These are phyloP conservation scores for Drosophila kanekoi DNA, from an alignment of 2,888 invertebrate genomes.

Conservation along the genomic window DNA sequence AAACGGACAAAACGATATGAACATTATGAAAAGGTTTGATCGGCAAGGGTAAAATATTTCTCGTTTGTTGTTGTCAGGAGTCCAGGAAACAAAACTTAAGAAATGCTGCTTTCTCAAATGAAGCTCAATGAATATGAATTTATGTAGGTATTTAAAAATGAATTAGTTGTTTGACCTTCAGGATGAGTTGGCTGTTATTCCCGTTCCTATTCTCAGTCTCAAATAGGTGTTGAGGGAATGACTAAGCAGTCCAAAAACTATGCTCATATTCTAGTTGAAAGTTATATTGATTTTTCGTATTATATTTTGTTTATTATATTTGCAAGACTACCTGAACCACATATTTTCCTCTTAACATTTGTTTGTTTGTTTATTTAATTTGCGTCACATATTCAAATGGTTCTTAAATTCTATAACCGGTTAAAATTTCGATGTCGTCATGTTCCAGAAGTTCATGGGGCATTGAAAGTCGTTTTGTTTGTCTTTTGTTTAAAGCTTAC, in stretches of 20 bases:
- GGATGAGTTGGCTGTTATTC: conserved; percentile 4
- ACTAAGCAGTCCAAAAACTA: conserved; percentile 24
- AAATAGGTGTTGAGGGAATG: conserved; percentile 33
- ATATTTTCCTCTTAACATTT: background rate
- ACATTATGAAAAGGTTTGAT: too few species aligned
- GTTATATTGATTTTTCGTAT: conserved; percentile 8
- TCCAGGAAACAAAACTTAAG: background rate
- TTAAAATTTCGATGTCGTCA: conserved; percentile 21
- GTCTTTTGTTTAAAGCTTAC: conserved; percentile 84
- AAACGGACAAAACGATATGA: too few species aligned
- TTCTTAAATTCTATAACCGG: conserved; percentile 42
- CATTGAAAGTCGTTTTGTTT: conserved; percentile 13
- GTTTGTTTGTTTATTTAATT: background rate
- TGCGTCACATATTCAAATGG: conserved; percentile 7
- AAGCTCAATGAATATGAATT: background rate
- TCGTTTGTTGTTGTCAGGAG: too few species aligned
- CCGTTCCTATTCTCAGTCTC: background rate
- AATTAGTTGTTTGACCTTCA: conserved; percentile 33
- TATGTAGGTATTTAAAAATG: background rate
- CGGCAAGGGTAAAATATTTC: too few species aligned
- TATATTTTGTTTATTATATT: background rate
- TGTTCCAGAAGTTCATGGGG: conserved; percentile 12
- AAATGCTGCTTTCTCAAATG: conserved; percentile 8
- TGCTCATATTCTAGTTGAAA: conserved; percentile 3
- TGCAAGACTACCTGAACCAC: background rate